Base-by-base conservation (phyloP, 2,888 invertebrate species). In the Leptogaster cylindrica region DNA sequence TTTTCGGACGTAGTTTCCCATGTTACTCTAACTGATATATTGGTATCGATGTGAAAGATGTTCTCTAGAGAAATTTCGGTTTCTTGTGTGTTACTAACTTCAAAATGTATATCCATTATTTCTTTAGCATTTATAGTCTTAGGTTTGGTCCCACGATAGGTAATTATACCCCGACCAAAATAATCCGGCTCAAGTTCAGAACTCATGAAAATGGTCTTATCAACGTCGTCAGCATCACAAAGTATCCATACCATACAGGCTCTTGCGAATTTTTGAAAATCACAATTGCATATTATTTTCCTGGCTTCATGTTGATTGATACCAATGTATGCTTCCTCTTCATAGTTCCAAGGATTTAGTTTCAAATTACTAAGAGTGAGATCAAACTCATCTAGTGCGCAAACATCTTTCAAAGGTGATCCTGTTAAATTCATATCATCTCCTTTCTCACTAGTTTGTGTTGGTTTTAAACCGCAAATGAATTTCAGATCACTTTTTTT, bases 151-250 rank as follows among this genome's bases (percentile, higher is more conserved):
- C 79, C 80, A 2, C 71, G 70, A 64, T 75, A 80, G 1, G 61
- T 73, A 3, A 79, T 69, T 7, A 77, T 72, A 10, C 81, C 79
- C 3, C 80, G 76, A n/a, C 71, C 72, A 51, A 76, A 75, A 12
- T 72, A 72, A 1, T 66, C 68, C 1, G 65, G 48, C n/a, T 70
- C 69, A 25, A 76, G 78, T 39, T 79, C 77, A 41, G 75, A 75
- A 52, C 77, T 75, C 6, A 79, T 63, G 1, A 80, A 46, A 14
- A 77, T 70, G 0, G 76, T 78, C 12, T 86, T 82, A 39, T 85
- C 82, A 2, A 65, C 58, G 74, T 89, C 85, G 0, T 83, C 18
- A 86, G 83, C 67, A 83, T 83, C 70, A 88, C 89, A 83, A 84
- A 89, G 72, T 87, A 84, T 61, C 90, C 88, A 75, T 77, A 84